phyloP scores from a whole-genome alignment of 2,113 vertebrate genomes.

The Lepidothrix coronata region DNA sequence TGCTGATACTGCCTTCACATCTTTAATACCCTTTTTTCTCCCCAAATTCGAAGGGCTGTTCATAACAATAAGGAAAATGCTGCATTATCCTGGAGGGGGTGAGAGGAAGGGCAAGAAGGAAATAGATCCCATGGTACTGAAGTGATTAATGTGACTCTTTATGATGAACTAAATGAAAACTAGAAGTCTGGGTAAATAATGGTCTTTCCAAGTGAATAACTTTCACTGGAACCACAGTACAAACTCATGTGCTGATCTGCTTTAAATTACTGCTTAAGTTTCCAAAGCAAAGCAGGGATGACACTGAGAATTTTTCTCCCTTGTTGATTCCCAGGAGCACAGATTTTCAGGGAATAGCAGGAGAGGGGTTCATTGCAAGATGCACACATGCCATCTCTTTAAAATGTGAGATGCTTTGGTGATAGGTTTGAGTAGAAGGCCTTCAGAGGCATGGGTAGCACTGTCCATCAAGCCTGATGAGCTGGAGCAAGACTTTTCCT shows the following conservation, averaged over 20 bases:
- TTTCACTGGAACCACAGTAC: conserved; percentile 50
- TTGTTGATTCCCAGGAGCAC: neutral
- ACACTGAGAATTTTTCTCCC: neutral
- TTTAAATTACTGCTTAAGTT: conserved; percentile 51
- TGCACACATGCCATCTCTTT: neutral
- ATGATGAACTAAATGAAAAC: conserved; percentile 71
- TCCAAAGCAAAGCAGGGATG: conserved; percentile 25
- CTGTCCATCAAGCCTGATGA: neutral
- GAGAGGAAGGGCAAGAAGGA: neutral
- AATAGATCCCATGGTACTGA: conserved; percentile 37
- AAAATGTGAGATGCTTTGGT: neutral
- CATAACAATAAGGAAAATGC: neutral
- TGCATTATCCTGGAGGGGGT: neutral
- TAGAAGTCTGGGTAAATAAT: conserved; percentile 66
- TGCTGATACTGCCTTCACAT: neutral
- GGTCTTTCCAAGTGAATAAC: conserved; percentile 58
- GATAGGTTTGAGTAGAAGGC: neutral
- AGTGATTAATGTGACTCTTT: conserved; percentile 66
- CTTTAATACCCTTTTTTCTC: neutral
- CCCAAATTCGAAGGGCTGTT: conserved; percentile 14
- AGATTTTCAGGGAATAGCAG: neutral
- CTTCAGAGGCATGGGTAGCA: neutral
- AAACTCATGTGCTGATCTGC: conserved; percentile 36
- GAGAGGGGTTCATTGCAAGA: neutral
- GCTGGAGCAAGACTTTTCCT: neutral